Conservation (phyloP, 2,797 vertebrate species). For the Strix occidentalis region DNA sequence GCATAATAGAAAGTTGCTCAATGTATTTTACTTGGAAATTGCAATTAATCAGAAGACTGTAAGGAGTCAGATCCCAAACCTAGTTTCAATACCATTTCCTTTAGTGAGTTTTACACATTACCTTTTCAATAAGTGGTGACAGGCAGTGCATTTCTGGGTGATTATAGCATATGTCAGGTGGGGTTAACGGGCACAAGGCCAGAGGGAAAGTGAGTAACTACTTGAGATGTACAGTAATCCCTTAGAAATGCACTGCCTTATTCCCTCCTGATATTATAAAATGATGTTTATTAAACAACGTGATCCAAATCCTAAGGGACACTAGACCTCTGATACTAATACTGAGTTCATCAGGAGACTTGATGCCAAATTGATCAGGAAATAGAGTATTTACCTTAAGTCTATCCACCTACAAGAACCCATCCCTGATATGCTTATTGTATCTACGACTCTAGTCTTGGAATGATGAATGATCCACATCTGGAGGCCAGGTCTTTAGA, state of each 20-base stretch:
- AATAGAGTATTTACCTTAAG: constrained; percentile 22
- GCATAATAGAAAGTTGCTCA: constrained; percentile 43
- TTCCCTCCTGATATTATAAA: constrained; percentile 49
- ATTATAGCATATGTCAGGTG: constrained; percentile 67
- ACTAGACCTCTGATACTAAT: background rate
- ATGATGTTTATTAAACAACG: constrained; percentile 45
- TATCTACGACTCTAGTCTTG: background rate
- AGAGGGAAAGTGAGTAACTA: constrained; percentile 56
- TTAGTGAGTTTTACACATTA: constrained; percentile 57
- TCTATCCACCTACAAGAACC: constrained; percentile 1
- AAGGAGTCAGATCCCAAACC: constrained; percentile 31
- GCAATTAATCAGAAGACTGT: constrained; percentile 55
- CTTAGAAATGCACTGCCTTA: constrained; percentile 51
- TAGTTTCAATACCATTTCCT: constrained; percentile 62
- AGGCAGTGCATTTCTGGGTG: constrained; percentile 65
- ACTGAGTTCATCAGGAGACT: constrained; percentile 4
- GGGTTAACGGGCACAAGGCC: constrained; percentile 46
- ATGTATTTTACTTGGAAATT: constrained; percentile 56
- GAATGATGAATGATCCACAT: constrained; percentile 24
- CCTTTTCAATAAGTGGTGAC: constrained; percentile 66
- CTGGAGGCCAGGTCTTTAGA: constrained; percentile 19
- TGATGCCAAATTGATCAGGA: constrained; percentile 40
- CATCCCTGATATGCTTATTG: background rate
- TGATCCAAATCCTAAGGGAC: constrained; percentile 37
- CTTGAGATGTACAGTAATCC: constrained; percentile 52